A percentile compares a stretch with the other conserved stretches of the same genome.
Conservation (phyloP, 2,113 vertebrate genomes). For the Agelaius tricolor region DNA sequence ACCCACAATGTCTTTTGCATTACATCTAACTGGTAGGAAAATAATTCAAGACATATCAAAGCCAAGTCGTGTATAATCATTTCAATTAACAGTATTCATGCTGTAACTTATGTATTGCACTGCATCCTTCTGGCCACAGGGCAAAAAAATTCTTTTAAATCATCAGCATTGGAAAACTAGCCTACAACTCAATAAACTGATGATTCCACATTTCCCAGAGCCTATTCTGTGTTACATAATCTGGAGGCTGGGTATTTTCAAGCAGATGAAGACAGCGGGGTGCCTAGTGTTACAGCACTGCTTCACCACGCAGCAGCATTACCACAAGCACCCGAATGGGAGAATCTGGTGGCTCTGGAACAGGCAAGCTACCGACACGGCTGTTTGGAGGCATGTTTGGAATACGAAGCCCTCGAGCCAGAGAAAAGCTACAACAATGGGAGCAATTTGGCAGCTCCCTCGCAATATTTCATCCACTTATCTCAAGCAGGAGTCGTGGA, state of each 20-base stretch:
- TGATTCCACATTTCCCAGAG: background rate
- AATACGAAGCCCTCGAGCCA: background rate
- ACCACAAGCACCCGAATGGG: background rate
- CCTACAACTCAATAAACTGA: background rate
- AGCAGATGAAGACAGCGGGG: background rate
- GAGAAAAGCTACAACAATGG: background rate
- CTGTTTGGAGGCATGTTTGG: background rate
- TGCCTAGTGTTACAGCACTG: background rate
- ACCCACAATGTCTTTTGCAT: background rate
- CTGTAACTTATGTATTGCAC: background rate
- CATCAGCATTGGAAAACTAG: background rate
- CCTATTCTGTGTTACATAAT: background rate
- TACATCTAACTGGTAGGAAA: background rate
- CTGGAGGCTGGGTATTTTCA: background rate
- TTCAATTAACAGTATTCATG: background rate
- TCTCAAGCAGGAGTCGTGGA: background rate
- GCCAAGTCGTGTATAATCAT: background rate
- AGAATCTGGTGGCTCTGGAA: rapidly evolving
- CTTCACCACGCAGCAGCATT: background rate
- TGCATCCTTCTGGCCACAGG: background rate
- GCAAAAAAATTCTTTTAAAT: background rate
- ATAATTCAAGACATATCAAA: background rate
- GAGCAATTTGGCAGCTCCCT: background rate
- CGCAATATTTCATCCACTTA: background rate
- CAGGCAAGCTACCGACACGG: background rate